These are phyloP conservation scores for Papilio xuthus DNA, from an alignment of 1,140 invertebrate genomes.

Conservation along the genomic window DNA sequence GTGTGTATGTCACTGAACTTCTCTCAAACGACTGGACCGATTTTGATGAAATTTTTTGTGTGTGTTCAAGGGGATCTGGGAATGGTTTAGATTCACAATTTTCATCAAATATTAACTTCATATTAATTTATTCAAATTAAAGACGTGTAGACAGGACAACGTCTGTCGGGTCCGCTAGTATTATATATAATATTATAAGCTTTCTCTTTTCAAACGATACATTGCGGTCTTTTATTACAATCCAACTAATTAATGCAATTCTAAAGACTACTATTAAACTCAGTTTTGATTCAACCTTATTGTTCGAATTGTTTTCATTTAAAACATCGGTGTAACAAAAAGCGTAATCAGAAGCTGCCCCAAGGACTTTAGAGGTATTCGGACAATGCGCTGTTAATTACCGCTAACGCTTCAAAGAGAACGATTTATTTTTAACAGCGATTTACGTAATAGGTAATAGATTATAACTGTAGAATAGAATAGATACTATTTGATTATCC, in stretches of 20 bases:
- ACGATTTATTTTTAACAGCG: conserved; percentile 9
- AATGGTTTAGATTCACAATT: too few species aligned
- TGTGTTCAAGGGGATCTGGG: too few species aligned
- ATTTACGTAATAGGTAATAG: not conserved
- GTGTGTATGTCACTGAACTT: too few species aligned
- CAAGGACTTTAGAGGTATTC: conserved; percentile 6
- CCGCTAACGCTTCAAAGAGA: conserved; percentile 34
- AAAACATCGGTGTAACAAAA: conserved; percentile 1
- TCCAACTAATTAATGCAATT: not conserved
- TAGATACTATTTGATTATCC: too few species aligned
- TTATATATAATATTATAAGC: too few species aligned
- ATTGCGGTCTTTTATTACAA: not conserved
- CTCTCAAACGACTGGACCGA: too few species aligned
- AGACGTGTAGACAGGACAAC: too few species aligned
- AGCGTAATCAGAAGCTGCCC: conserved; percentile 2
- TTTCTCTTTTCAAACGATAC: too few species aligned
- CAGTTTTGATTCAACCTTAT: not conserved
- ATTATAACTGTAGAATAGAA: not conserved
- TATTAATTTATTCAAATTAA: too few species aligned
- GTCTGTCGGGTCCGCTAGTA: too few species aligned
- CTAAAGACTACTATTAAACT: not conserved
- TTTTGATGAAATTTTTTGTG: too few species aligned
- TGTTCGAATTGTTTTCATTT: not conserved
- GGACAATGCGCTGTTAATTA: conserved; percentile 44
- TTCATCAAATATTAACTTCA: too few species aligned